Percentiles rank a stretch among this genome's conserved stretches.
Conservation (phyloP, 2,113 vertebrate species). For the Chloroceryle aenea region DNA sequence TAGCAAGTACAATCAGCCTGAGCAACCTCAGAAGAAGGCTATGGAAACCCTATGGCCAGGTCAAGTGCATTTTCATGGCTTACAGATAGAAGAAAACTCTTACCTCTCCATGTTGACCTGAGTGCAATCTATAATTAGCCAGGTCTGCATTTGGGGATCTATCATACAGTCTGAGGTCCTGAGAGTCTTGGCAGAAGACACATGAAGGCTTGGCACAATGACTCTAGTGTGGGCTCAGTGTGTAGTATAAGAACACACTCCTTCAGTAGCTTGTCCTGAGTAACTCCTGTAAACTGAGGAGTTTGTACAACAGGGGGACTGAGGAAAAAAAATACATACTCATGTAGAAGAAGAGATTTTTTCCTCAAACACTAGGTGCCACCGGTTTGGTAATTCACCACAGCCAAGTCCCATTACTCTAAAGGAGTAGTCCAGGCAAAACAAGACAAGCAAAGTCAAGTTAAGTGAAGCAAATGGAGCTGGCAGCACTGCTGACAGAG, state of each 20-base stretch:
- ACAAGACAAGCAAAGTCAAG: neutral
- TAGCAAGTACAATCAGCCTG: neutral
- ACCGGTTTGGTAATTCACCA: neutral
- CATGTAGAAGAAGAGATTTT: neutral
- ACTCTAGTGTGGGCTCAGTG: neutral
- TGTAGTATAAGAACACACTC: neutral
- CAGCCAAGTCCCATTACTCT: neutral
- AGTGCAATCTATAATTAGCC: neutral
- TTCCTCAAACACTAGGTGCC: accelerated
- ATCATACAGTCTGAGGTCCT: neutral
- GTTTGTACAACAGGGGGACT: accelerated
- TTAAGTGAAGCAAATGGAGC: neutral
- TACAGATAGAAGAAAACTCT: neutral
- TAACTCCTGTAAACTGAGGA: neutral
- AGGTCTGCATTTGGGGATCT: neutral
- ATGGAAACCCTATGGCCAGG: neutral
- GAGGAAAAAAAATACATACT: accelerated
- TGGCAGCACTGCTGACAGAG: conserved; percentile 28
- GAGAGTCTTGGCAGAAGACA: neutral
- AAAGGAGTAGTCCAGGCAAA: neutral
- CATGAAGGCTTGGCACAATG: accelerated
- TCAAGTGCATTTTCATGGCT: neutral
- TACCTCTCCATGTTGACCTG: neutral
- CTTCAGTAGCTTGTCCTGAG: neutral
- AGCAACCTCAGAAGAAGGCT: neutral